Evolutionary conservation across 1,140 invertebrate species (phyloP), one percentile per base, ranked within the genome.

Genomic region (Babylonia areolata): DNA sequence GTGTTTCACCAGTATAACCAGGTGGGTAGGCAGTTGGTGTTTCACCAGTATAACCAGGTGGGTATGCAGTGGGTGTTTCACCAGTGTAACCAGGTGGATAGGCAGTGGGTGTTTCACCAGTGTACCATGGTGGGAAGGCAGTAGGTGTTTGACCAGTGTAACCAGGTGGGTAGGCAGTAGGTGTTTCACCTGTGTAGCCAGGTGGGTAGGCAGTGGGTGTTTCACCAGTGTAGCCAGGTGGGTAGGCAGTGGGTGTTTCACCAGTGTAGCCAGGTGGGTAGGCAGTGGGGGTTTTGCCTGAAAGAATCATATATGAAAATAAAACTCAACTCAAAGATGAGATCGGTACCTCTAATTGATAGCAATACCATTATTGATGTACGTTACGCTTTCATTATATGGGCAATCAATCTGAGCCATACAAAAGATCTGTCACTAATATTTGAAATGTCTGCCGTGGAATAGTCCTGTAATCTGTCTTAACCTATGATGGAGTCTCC

Each of bases 201-300:
- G 71, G 71, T 15, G 71, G 23, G 17, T 40, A 11, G 23, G 80
- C 46, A 80, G 89, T 86, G n/a, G 33, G 69, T 20, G 54, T 37
- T 35, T 83, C 85, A 58, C 85, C 79, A 58, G 89, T 84, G 17
- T 46, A 33, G 20, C 81, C 12, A 46, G 73, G 58, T 86, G 88
- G 88, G 64, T 78, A 42, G 37, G 81, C 81, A n/a, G 86, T 87
- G 58, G 88, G 89, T 64, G 84, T 77, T 2, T 73, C n/a, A 15
- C 71, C 78, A 33, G n/a, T 33, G n/a, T 73, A 35, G 17, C 23
- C 64, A 42, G 85, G 73, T 39, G 77, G 54, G 78, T 81, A 17
- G 17, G 75, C 71, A 73, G 71, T 73, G 71, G 71, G 71, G 31
- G 71, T 73, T 35, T 73, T 31, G 5, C 42, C 42, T 46, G 42